phyloP scores from a whole-genome alignment of 2,113 vertebrate species.

The Vanacampus margaritifer region DNA sequence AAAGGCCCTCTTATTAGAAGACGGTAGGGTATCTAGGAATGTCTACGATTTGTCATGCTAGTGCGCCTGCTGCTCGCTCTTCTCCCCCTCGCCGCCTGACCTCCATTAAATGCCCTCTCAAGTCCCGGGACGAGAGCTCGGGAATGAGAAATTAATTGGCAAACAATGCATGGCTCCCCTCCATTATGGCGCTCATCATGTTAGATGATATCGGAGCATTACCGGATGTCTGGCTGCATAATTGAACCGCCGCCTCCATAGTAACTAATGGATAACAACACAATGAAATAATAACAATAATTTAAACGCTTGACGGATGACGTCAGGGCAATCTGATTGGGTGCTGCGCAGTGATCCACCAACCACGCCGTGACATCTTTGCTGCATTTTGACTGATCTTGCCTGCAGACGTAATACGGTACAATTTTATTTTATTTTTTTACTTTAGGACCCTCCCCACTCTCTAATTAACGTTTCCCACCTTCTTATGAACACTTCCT shows the following conservation, averaged over 20 bases:
- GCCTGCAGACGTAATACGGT: too few species aligned
- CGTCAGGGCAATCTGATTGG: neutral
- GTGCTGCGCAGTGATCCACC: neutral
- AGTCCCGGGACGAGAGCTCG: constrained; percentile 67
- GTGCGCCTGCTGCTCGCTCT: too few species aligned
- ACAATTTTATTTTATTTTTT: too few species aligned
- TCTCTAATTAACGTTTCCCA: too few species aligned
- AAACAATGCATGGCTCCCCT: constrained; percentile 82
- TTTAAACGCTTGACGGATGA: neutral
- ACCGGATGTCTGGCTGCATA: constrained; percentile 79
- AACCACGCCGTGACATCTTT: neutral
- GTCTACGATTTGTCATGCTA: neutral
- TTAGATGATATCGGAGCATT: constrained; percentile 83
- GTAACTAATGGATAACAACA: constrained; percentile 55
- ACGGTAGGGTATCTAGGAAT: neutral
- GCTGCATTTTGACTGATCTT: neutral
- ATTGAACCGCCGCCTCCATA: constrained; percentile 65
- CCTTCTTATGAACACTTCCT: too few species aligned
- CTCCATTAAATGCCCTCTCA: constrained; percentile 78
- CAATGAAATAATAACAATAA: neutral
- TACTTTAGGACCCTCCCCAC: too few species aligned
- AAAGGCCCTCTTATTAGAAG: neutral
- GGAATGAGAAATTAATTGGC: constrained; percentile 85
- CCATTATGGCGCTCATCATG: constrained; percentile 85
- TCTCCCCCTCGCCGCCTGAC: constrained; percentile 67